Conservation (phyloP, 2,113 vertebrate species). For the Miniopterus natalensis region DNA sequence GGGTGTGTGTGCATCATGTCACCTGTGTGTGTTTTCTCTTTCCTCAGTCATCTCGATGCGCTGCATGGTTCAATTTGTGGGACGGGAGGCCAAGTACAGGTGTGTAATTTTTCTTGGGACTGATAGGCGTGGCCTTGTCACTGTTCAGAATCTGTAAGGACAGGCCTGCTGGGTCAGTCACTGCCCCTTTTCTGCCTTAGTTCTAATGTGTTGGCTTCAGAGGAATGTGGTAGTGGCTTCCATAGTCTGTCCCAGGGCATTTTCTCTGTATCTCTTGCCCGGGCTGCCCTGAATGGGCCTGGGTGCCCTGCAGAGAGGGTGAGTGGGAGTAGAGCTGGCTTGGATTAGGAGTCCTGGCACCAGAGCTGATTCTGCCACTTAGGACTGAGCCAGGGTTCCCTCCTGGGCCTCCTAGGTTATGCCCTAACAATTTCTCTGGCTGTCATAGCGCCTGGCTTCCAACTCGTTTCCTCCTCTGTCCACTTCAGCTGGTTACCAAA, state of each 20-base stretch:
- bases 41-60: constrained; percentile 92
- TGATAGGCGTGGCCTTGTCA: background rate
- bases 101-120: constrained; percentile 79
- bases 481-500: too few species aligned
- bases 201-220: background rate
- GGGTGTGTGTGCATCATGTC: background rate
- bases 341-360: background rate
- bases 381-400: background rate
- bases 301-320: too few species aligned
- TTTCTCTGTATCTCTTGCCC: background rate
- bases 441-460: background rate
- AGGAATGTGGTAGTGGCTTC: background rate
- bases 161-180: background rate
- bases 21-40: constrained; percentile 64
- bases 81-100: constrained; percentile 94
- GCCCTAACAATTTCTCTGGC: background rate
- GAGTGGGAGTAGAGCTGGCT: background rate
- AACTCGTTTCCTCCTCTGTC: background rate
- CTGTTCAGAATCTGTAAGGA: background rate
- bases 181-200: background rate
- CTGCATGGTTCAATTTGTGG: constrained; percentile 96
- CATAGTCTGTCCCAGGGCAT: accelerated
- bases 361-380: background rate
- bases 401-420: background rate
- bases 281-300: background rate